Evolutionary conservation across 2,113 vertebrate species (phyloP).

Genomic region (Passer montanus): DNA sequence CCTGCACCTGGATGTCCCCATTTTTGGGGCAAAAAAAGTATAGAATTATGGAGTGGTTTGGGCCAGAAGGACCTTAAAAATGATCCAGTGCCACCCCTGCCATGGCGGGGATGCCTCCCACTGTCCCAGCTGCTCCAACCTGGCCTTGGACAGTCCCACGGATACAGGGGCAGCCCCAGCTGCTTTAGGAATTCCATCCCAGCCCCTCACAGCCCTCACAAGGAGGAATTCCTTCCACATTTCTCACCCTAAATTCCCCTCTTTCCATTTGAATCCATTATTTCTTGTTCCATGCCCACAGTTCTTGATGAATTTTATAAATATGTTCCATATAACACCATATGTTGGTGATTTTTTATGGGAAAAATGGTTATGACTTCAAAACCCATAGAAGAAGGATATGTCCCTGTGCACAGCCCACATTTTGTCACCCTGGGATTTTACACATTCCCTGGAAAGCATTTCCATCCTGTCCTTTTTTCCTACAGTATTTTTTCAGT

Average conservation of each 20-base stretch:
- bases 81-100: background rate
- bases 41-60: background rate
- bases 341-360: background rate
- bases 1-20: background rate
- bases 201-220: background rate
- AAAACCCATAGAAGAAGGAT: accelerated
- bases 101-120: background rate
- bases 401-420: accelerated
- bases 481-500: background rate
- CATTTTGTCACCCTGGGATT: background rate
- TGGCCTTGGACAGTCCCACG: background rate
- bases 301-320: background rate
- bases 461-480: background rate
- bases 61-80: background rate
- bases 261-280: background rate
- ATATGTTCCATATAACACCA: background rate
- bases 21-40: background rate
- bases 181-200: background rate
- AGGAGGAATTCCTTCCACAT: background rate
- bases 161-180: background rate
- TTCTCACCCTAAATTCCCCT: background rate
- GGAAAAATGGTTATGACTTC: too few species aligned
- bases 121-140: background rate
- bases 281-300: background rate
- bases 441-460: background rate